Conservation (phyloP, 2,888 invertebrate genomes). For the Sphinx pinastri region DNA sequence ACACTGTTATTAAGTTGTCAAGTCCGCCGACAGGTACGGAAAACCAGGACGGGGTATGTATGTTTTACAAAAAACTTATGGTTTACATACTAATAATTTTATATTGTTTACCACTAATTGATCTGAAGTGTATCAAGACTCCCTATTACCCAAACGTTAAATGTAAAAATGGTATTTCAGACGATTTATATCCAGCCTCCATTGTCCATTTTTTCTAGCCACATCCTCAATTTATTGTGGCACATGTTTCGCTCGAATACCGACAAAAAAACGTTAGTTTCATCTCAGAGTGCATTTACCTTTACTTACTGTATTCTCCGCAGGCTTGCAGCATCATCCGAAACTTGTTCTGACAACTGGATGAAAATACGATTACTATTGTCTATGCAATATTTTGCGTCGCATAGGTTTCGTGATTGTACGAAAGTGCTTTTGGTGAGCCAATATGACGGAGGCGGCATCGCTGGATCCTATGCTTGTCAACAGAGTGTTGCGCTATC, state of each 20-base stretch:
- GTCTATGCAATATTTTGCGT: slow-evolving; percentile 46
- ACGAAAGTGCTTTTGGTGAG: slow-evolving; percentile 34
- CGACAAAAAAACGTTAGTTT: slow-evolving; percentile 69
- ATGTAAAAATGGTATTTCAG: not conserved
- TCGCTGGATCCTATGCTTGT: slow-evolving; percentile 61
- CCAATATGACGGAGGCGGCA: slow-evolving; percentile 57
- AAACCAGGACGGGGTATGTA: slow-evolving; percentile 46
- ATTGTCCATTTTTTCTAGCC: slow-evolving; percentile 81
- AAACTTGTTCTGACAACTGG: slow-evolving; percentile 42
- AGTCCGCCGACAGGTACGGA: slow-evolving; percentile 37
- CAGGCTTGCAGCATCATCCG: slow-evolving; percentile 49
- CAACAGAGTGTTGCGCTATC: slow-evolving; percentile 73
- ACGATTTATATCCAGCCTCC: slow-evolving; percentile 51
- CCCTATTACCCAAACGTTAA: not conserved
- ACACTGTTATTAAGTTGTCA: slow-evolving; percentile 37
- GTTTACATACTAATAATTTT: slow-evolving; percentile 10
- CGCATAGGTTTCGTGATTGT: slow-evolving; percentile 34
- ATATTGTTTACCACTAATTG: not conserved
- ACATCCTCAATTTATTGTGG: slow-evolving; percentile 80
- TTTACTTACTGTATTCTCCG: slow-evolving; percentile 52
- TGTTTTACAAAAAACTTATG: slow-evolving; percentile 29
- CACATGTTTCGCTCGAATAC: slow-evolving; percentile 79
- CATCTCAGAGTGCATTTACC: slow-evolving; percentile 62
- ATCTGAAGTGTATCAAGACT: not conserved
- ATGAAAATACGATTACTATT: slow-evolving; percentile 43